Conservation (phyloP, 2,113 vertebrate genomes). For the Centropus bengalensis region DNA sequence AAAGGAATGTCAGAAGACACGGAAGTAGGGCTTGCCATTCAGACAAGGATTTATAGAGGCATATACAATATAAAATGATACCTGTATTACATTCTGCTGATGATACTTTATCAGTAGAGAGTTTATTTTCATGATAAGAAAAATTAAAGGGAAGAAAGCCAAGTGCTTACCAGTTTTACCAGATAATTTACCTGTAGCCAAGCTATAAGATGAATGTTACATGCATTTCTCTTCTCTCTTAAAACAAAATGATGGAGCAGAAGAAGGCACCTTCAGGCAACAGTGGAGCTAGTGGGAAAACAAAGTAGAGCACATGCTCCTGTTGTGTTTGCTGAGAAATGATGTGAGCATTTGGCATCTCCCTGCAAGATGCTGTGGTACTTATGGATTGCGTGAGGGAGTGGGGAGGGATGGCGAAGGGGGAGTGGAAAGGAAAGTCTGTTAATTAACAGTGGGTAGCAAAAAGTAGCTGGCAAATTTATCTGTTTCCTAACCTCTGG, state of each 20-base stretch:
- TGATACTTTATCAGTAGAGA: not conserved
- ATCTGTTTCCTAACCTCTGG: not conserved
- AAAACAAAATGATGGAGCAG: not conserved
- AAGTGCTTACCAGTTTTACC: not conserved
- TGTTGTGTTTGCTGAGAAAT: not conserved
- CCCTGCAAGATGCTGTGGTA: not conserved
- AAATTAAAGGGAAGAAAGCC: not conserved
- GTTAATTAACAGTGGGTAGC: not conserved
- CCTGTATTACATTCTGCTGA: not conserved
- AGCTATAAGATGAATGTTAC: not conserved
- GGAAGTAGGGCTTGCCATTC: not conserved
- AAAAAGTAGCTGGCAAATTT: not conserved
- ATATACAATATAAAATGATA: rapidly evolving
- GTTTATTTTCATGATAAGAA: not conserved
- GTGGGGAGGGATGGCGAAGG: not conserved
- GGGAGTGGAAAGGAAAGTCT: not conserved
- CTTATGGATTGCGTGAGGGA: not conserved
- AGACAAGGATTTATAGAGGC: not conserved
- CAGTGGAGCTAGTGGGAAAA: not conserved
- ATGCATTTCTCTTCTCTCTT: not conserved
- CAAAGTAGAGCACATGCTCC: not conserved
- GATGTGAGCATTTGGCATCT: not conserved
- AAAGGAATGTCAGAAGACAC: rapidly evolving
- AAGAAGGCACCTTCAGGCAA: conserved; percentile 39
- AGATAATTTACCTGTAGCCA: not conserved